Percentiles rank a stretch among this genome's conserved stretches.
phyloP scores from a whole-genome alignment of 2,888 invertebrate species.

The Lepetodrilus schrolli region DNA sequence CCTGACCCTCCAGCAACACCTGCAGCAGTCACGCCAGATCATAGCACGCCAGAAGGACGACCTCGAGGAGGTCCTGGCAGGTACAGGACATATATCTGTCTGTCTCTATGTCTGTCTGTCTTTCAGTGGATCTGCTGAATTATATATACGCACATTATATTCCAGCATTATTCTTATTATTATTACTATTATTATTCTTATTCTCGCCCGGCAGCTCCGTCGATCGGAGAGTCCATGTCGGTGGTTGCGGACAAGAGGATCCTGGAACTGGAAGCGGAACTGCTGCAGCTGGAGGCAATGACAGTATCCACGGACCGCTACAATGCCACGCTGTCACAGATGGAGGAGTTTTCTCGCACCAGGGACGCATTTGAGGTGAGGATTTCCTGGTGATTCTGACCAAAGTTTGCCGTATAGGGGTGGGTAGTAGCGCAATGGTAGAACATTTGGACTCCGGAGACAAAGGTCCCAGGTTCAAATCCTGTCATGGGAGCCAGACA shows the following conservation, averaged over 20 bases:
- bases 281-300: slow-evolving; percentile 38
- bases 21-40: slow-evolving; percentile 39
- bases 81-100: too few species aligned
- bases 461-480: too few species aligned
- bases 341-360: slow-evolving; percentile 14
- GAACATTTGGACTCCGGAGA: too few species aligned
- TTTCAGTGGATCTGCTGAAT: too few species aligned
- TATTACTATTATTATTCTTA: not conserved
- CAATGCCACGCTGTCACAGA: not conserved
- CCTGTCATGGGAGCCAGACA: too few species aligned
- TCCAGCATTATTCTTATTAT: too few species aligned
- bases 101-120: too few species aligned
- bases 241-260: slow-evolving; percentile 56
- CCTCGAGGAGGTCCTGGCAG: slow-evolving; percentile 43
- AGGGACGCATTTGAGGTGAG: slow-evolving; percentile 13
- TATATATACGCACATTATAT: too few species aligned
- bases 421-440: too few species aligned
- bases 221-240: slow-evolving; percentile 56
- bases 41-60: slow-evolving; percentile 48
- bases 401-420: too few species aligned
- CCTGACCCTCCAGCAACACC: slow-evolving; percentile 35
- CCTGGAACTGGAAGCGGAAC: slow-evolving; percentile 50
- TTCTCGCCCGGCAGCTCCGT: too few species aligned
- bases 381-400: too few species aligned
- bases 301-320: not conserved